Conservation (phyloP, 2,113 vertebrate genomes). For the Notarius lentiginosus region DNA sequence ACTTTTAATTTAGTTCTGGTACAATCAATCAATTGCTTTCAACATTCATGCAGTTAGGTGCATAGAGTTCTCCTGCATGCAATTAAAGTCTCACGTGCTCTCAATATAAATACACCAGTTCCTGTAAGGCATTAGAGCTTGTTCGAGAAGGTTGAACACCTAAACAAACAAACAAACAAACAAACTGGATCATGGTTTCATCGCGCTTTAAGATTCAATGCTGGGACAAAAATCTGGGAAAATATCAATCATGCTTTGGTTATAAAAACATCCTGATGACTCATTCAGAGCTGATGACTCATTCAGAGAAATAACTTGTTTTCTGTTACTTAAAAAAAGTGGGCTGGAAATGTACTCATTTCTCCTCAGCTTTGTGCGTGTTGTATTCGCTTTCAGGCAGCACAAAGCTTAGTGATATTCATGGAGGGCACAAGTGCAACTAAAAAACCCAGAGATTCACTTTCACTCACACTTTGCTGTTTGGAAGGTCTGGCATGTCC, state of each 20-base stretch:
- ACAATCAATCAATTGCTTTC: background rate
- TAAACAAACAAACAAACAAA: background rate
- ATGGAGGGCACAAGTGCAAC: background rate
- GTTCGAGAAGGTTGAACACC: background rate
- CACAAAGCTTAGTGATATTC: background rate
- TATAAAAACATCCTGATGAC: background rate
- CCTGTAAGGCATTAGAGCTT: background rate
- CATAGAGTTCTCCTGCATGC: background rate
- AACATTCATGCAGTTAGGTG: background rate
- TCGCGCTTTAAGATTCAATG: no score
- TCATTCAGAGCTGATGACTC: background rate
- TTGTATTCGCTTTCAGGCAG: background rate
- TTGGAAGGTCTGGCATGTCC: background rate
- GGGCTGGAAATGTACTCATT: background rate
- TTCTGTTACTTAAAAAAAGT: background rate
- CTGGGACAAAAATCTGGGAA: background rate
- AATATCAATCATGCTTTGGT: background rate
- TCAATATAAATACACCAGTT: background rate
- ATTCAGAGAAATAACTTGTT: background rate
- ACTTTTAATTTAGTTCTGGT: background rate
- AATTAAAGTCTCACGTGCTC: background rate
- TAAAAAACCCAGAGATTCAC: background rate
- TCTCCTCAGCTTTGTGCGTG: background rate
- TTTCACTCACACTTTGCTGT: background rate
- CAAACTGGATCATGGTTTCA: background rate